Base-by-base conservation (phyloP, 2,888 invertebrate genomes). In the Caenorhabditis sp. region DNA sequence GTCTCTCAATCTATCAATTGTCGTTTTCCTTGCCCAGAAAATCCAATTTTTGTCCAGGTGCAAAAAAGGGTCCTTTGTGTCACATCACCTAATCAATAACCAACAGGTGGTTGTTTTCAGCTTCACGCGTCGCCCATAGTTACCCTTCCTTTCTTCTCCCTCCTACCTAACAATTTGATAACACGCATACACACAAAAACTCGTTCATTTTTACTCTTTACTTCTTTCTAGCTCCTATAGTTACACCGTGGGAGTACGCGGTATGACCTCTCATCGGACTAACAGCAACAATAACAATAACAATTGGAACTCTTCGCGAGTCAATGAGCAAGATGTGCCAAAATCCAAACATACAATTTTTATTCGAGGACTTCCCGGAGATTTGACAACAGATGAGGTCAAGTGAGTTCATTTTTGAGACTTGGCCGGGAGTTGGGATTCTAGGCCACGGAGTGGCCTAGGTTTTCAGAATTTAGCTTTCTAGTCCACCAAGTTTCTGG, bases 301-400 rank as follows among this genome's bases (percentile, higher is more conserved):
- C 17, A 31, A 31, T 31, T 31, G 31, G 31, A 31, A 4, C 10
- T 31, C 31, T 4, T 31, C 31, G 10, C 74, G 84, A 19, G 79
- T 85, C 27, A 84, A 85, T 65, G 85, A 85, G 58, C 70, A 78
- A n/a, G 79, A 85, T 53, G 85, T 85, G 23, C 85, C 85, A 14
- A 83, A 85, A 55, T 86, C 85, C 31, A 83, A 84, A 68, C 84
- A 84, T 65, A 75, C 84, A 10, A 71, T 84, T 57, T 84, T 84
- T 77, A 70, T 84, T 50, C 73, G 84, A 8, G 84, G 84, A 50
- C 66, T 84, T 6, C 75, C 76, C 17, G 78, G 79, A n/a, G 66
- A 76, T 57, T 62, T 82, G 19, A 60, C 69, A 10, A 78, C 72
- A 23, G 84, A 84, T 10, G 79, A 83, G 55, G 77, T 84, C 59